Evolutionary conservation across 2,888 invertebrate species (phyloP).

Genomic region (Aphodius sticticus): DNA sequence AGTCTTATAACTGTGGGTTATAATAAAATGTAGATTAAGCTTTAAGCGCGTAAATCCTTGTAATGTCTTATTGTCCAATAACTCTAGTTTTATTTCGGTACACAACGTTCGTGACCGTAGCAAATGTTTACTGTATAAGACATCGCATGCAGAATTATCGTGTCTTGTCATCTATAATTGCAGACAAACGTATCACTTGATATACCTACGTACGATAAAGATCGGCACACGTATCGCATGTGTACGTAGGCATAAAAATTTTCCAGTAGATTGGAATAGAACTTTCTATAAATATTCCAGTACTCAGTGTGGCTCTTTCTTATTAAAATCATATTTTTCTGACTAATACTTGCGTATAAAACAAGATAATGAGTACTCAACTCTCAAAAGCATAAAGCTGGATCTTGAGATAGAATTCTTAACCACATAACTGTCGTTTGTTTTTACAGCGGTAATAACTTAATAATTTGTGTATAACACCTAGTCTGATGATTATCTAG

Average conservation of each 20-base stretch:
- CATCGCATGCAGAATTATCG: not conserved
- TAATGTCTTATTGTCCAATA: not conserved
- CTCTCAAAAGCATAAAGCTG: too few relatives aligned
- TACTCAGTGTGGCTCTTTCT: too few relatives aligned
- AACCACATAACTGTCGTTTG: too few relatives aligned
- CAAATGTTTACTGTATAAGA: not conserved
- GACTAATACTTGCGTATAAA: too few relatives aligned
- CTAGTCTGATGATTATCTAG: too few relatives aligned
- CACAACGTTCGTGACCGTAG: not conserved
- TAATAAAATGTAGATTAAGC: not conserved
- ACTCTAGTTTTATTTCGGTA: not conserved
- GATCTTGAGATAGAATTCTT: too few relatives aligned
- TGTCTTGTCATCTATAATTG: constrained; percentile 4
- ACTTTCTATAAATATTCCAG: too few relatives aligned
- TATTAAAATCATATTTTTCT: too few relatives aligned
- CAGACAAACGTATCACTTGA: not conserved
- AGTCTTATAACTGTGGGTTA: not conserved
- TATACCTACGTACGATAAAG: not conserved
- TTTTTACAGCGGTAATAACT: too few relatives aligned
- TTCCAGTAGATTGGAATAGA: not conserved
- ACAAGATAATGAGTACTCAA: too few relatives aligned
- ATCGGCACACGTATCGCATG: not conserved
- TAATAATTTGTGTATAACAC: too few relatives aligned
- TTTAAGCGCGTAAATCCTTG: not conserved
- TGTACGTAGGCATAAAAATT: not conserved